Evolutionary conservation across 2,797 vertebrate species (phyloP).

Genomic region (Antennarius maculatus): DNA sequence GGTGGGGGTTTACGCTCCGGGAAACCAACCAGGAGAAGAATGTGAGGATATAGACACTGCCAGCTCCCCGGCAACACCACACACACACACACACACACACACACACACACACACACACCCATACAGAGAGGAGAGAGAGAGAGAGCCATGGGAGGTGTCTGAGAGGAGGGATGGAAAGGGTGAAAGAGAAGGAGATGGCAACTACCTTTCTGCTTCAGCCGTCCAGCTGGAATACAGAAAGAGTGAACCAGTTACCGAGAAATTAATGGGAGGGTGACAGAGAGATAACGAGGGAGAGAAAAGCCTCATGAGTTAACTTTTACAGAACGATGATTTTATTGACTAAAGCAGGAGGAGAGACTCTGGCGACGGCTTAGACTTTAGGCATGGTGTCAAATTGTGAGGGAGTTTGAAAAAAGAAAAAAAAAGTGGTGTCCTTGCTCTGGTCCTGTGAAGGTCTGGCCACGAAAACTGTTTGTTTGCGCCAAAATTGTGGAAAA

Average conservation of each 20-base stretch:
- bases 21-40: conserved; percentile 54
- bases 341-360: conserved; percentile 29
- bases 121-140: conserved; percentile 58
- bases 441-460: conserved; percentile 18
- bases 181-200: conserved; percentile 70
- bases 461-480: conserved; percentile 10
- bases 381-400: conserved; percentile 33
- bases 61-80: conserved; percentile 63
- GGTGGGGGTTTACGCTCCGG: conserved; percentile 21
- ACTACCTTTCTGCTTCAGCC: conserved; percentile 83
- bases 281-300: conserved; percentile 41
- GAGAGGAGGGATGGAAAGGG: conserved; percentile 49
- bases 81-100: conserved; percentile 71
- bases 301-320: conserved; percentile 47
- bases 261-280: conserved; percentile 49
- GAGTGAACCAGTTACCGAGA: conserved; percentile 68
- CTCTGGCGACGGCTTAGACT: conserved; percentile 29
- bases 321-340: conserved; percentile 49
- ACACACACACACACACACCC: conserved; percentile 57
- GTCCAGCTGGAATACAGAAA: conserved; percentile 84
- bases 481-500: not conserved
- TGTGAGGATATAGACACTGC: conserved; percentile 50
- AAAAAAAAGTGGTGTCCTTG: conserved; percentile 9
- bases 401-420: conserved; percentile 30
- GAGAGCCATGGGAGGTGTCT: conserved; percentile 44